Evolutionary conservation across 53 echinoderm and acorn worm genomes (phyloP).

Genomic region (Mesocentrotus franciscanus): DNA sequence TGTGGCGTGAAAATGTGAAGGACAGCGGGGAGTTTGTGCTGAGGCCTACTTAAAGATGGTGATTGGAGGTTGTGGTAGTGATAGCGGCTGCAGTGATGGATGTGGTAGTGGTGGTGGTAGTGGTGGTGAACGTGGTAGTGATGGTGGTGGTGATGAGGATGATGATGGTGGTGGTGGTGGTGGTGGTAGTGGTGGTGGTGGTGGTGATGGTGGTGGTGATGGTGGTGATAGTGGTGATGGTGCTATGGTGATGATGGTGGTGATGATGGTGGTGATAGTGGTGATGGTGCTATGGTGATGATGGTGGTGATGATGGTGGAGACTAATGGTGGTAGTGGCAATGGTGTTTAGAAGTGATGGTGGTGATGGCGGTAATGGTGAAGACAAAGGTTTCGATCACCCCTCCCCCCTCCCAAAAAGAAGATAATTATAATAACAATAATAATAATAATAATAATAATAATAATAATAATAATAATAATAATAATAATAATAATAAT

Average conservation of each 20-base stretch:
- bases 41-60: background rate
- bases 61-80: background rate
- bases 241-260: background rate
- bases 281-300: background rate
- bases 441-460: too few species aligned
- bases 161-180: background rate
- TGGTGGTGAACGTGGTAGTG: background rate
- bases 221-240: background rate
- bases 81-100: background rate
- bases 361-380: background rate
- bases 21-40: background rate
- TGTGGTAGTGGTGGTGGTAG: background rate
- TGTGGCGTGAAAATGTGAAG: background rate
- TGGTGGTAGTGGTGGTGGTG: background rate
- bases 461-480: too few species aligned
- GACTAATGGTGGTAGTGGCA: background rate
- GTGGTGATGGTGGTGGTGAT: background rate
- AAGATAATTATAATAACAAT: too few species aligned
- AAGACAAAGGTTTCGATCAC: too few species aligned
- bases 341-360: background rate
- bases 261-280: background rate
- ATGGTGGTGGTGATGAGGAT: background rate
- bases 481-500: too few species aligned
- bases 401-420: too few species aligned
- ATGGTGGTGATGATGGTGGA: background rate